These are phyloP conservation scores for Euspilapteryx auroguttella DNA, from an alignment of 2,888 invertebrate genomes.

Conservation along the genomic window DNA sequence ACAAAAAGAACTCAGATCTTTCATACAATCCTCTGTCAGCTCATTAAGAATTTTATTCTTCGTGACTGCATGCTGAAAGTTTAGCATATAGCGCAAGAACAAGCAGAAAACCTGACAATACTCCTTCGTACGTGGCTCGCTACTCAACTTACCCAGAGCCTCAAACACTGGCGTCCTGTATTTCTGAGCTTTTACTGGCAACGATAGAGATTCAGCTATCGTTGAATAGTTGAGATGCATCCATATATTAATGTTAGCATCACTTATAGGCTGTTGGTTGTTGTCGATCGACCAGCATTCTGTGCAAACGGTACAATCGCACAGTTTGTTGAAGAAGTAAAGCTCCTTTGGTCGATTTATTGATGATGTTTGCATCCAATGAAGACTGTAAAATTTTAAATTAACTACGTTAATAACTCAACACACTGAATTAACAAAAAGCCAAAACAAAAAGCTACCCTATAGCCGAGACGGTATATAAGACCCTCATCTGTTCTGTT, in stretches of 20 bases:
- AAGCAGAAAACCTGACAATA: neutral
- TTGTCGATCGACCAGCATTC: neutral
- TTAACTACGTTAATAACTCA: too few relatives aligned
- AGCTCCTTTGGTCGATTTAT: too few relatives aligned
- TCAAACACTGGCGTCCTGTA: neutral
- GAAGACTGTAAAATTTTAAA: too few relatives aligned
- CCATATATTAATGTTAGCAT: neutral
- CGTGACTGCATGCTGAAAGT: neutral
- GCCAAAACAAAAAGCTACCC: too few relatives aligned
- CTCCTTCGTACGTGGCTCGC: neutral
- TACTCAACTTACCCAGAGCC: neutral
- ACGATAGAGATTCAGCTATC: neutral
- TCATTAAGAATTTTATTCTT: neutral
- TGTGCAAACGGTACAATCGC: neutral
- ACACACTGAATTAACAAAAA: too few relatives aligned
- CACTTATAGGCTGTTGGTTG: neutral
- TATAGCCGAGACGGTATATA: too few relatives aligned
- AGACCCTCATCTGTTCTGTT: too few relatives aligned
- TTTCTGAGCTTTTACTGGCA: neutral
- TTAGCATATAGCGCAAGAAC: neutral
- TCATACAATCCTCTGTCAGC: too few relatives aligned
- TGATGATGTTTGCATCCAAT: constrained; percentile 6
- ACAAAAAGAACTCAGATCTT: too few relatives aligned
- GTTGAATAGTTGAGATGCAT: neutral
- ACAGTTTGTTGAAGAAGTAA: neutral